phyloP scores from a whole-genome alignment of 2,113 vertebrate genomes.

The Perca fluviatilis region DNA sequence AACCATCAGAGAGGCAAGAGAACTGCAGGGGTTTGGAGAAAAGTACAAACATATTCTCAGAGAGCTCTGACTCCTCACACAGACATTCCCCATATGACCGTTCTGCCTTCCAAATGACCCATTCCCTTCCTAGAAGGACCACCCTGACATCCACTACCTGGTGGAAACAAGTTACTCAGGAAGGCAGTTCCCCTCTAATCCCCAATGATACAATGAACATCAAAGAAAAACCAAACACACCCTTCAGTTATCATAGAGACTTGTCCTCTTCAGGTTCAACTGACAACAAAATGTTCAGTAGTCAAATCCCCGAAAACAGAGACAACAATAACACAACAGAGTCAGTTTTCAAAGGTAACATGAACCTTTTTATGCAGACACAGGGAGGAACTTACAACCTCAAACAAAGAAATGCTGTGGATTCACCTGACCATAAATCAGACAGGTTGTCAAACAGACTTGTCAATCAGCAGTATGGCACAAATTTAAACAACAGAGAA shows the following conservation, averaged over 20 bases:
- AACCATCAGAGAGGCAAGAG: slow-evolving; percentile 33
- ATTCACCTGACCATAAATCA: slow-evolving; percentile 41
- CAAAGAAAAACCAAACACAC: slow-evolving; percentile 36
- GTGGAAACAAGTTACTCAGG: slow-evolving; percentile 69
- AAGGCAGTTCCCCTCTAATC: slow-evolving; percentile 28
- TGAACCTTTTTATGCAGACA: slow-evolving; percentile 44
- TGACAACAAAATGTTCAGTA: slow-evolving; percentile 44
- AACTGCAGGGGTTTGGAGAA: slow-evolving; percentile 32
- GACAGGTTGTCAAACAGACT: slow-evolving; percentile 28
- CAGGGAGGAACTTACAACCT: slow-evolving; percentile 26
- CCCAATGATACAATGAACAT: slow-evolving; percentile 19
- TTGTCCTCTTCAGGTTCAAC: slow-evolving; percentile 8
- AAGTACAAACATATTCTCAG: slow-evolving; percentile 18
- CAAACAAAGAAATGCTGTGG: slow-evolving; percentile 33
- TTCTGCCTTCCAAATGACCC: slow-evolving; percentile 29
- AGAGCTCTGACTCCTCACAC: slow-evolving; percentile 19
- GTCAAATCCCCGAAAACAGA: slow-evolving; percentile 37
- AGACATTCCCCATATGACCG: slow-evolving; percentile 45
- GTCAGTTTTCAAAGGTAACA: slow-evolving; percentile 43
- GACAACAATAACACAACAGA: slow-evolving; percentile 52
- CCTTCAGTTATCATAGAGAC: slow-evolving; percentile 32
- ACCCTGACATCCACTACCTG: slow-evolving; percentile 60
- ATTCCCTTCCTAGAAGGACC: slow-evolving; percentile 54
- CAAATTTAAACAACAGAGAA: slow-evolving; percentile 53
- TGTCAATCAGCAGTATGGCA: slow-evolving; percentile 30